Conservation (phyloP, 1,140 invertebrate species). For the Eciton burchellii region DNA sequence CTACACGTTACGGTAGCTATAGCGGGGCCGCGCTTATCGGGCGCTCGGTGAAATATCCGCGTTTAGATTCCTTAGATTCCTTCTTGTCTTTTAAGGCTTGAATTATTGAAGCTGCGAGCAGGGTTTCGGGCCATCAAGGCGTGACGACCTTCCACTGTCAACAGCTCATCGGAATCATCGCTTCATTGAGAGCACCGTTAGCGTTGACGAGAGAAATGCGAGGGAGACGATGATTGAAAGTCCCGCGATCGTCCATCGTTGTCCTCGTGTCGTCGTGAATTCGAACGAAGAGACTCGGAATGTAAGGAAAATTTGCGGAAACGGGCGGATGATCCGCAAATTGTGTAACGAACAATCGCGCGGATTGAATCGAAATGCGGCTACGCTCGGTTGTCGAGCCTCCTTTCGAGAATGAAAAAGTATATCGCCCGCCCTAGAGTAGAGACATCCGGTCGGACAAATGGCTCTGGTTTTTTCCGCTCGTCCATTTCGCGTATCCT, state of each 20-base stretch:
- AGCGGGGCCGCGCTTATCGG: too few relatives aligned
- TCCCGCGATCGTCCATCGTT: too few relatives aligned
- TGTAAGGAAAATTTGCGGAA: not conserved
- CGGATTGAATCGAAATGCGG: slow-evolving; percentile 48
- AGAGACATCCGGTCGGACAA: slow-evolving; percentile 44
- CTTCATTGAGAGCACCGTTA: not conserved
- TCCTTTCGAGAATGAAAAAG: slow-evolving; percentile 48
- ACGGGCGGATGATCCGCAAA: slow-evolving; percentile 11
- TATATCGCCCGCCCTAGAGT: slow-evolving; percentile 45
- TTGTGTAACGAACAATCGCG: slow-evolving; percentile 21
- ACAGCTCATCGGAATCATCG: too few relatives aligned
- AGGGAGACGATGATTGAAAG: too few relatives aligned
- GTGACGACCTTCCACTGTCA: too few relatives aligned
- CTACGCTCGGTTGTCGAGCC: slow-evolving; percentile 38
- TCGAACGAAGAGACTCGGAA: not conserved
- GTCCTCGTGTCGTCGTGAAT: not conserved
- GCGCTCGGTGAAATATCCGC: slow-evolving; percentile 39
- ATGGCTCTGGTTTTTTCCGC: slow-evolving; percentile 31
- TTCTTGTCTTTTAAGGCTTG: slow-evolving; percentile 43
- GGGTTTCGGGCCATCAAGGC: too few relatives aligned
- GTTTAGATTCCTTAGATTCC: slow-evolving; percentile 14
- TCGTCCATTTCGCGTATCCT: not conserved
- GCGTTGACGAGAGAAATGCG: not conserved
- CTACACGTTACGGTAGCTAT: slow-evolving; percentile 50
- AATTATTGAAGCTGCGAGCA: slow-evolving; percentile 61